phyloP scores from a whole-genome alignment of 1,140 invertebrate genomes.

The Megalopta genalis region DNA sequence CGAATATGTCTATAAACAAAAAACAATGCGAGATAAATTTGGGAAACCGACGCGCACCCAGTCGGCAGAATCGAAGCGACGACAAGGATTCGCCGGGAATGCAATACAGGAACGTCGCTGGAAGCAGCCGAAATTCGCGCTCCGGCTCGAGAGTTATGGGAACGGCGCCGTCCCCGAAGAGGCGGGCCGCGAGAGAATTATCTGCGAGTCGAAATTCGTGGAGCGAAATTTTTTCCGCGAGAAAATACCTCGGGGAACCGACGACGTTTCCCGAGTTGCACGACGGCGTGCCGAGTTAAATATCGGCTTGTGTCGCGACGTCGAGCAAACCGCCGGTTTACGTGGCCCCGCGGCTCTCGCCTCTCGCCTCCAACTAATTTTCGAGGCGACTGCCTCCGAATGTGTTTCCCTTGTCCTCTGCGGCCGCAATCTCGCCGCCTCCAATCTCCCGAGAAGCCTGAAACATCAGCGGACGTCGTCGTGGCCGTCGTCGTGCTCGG shows the following conservation, averaged over 20 bases:
- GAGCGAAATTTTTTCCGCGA: neutral
- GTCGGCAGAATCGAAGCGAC: too few species aligned
- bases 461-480: slow-evolving; percentile 9
- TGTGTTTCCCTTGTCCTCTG: neutral
- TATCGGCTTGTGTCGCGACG: neutral
- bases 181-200: neutral
- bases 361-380: neutral
- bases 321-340: neutral
- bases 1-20: too few species aligned
- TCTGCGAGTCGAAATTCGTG: neutral
- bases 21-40: too few species aligned
- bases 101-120: neutral
- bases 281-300: too few species aligned
- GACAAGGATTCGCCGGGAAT: neutral
- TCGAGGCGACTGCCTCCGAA: neutral
- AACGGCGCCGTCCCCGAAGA: neutral
- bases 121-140: neutral
- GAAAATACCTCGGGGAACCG: too few species aligned
- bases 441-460: slow-evolving; percentile 12
- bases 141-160: neutral
- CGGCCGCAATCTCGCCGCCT: neutral
- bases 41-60: too few species aligned
- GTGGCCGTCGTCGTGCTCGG: too few species aligned
- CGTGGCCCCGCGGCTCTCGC: neutral
- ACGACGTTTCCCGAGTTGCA: too few species aligned